Percentiles rank a stretch among this genome's conserved stretches.
phyloP scores from a whole-genome alignment of 1,140 invertebrate species.

The Anthonomus grandis region DNA sequence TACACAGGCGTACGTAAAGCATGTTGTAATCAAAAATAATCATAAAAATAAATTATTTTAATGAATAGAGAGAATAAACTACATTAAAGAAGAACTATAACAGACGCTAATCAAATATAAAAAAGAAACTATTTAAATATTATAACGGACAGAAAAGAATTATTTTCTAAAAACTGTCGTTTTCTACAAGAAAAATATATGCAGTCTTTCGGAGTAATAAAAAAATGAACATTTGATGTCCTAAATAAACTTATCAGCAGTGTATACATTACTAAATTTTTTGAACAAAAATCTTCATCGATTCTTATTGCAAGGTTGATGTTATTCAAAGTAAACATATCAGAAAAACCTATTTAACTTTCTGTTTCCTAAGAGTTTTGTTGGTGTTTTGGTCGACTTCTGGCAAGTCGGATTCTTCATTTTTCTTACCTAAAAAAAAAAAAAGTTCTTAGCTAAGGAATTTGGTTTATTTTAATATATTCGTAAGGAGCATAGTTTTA shows the following conservation, averaged over 20 bases:
- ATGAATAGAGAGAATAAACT: neutral
- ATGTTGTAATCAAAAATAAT: neutral
- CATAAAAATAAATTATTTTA: neutral
- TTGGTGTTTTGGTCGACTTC: slow-evolving; percentile 63
- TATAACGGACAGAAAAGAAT: too few species aligned
- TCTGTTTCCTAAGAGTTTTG: slow-evolving; percentile 53
- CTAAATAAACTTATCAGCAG: neutral
- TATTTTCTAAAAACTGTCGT: neutral
- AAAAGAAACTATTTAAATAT: too few species aligned
- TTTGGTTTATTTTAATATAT: too few species aligned
- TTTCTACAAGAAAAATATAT: neutral
- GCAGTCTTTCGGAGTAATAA: too few species aligned
- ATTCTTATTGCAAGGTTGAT: neutral
- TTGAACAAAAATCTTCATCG: neutral
- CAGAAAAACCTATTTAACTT: slow-evolving; percentile 38
- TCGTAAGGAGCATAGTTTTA: too few species aligned
- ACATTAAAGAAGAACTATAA: neutral
- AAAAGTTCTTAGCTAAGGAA: slow-evolving; percentile 4
- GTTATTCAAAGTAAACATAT: neutral
- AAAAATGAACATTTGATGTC: neutral
- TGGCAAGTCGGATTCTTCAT: slow-evolving; percentile 58
- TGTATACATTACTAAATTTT: neutral
- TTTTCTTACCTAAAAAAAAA: slow-evolving; percentile 51
- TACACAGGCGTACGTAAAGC: slow-evolving; percentile 7
- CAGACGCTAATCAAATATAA: neutral